Percentiles rank a stretch among this genome's conserved stretches.
Conservation (phyloP, 2,113 vertebrate genomes). For the Dipodomys merriami region DNA sequence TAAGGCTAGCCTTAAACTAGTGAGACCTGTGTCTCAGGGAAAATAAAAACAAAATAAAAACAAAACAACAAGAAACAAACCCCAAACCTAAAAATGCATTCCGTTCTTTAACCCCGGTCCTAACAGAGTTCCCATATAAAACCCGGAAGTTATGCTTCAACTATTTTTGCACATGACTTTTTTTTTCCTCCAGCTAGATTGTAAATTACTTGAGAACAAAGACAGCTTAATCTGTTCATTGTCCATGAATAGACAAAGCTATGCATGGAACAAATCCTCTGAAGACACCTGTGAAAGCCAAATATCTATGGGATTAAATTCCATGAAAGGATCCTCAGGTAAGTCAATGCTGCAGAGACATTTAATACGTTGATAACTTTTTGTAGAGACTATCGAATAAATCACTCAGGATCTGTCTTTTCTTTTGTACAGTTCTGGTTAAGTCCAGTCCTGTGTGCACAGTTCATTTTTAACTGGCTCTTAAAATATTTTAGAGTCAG, state of each 20-base stretch:
- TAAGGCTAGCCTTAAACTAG: too few species aligned
- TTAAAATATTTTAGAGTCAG: not conserved
- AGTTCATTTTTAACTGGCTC: not conserved
- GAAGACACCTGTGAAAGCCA: not conserved
- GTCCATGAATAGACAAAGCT: not conserved
- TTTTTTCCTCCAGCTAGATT: not conserved
- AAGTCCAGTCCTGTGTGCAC: not conserved
- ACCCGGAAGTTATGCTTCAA: not conserved
- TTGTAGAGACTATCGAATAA: not conserved
- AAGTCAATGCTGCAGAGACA: not conserved
- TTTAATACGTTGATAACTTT: not conserved
- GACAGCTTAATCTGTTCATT: not conserved
- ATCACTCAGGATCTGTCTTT: not conserved
- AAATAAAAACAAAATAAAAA: too few species aligned
- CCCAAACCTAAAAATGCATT: too few species aligned
- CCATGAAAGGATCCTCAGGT: not conserved
- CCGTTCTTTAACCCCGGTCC: not conserved
- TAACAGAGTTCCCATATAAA: not conserved
- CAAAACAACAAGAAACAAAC: too few species aligned
- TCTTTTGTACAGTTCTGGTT: not conserved
- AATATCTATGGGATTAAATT: not conserved
- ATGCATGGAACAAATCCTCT: not conserved
- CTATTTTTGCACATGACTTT: not conserved
- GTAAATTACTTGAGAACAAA: not conserved
- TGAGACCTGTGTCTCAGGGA: too few species aligned